Conservation (phyloP, 2,797 vertebrate genomes). For the Cichlasoma orientale region DNA sequence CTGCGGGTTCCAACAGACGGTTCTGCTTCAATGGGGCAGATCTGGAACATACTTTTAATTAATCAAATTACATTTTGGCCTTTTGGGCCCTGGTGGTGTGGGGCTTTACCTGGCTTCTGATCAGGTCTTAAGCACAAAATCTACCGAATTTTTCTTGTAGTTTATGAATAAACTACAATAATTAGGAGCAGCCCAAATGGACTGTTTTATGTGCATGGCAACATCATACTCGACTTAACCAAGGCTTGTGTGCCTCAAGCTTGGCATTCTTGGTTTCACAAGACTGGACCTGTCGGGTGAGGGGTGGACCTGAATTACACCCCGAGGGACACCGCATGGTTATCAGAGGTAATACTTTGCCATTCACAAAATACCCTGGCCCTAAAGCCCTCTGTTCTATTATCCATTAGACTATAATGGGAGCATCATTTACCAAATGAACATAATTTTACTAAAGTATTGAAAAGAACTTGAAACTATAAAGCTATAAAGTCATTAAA, state of each 20-base stretch:
- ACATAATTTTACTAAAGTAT: not conserved
- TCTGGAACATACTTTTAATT: too few relatives aligned
- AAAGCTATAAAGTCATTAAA: not conserved
- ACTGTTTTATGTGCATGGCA: not conserved
- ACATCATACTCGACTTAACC: not conserved
- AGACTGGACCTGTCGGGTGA: not conserved
- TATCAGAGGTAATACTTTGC: not conserved
- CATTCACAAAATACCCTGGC: not conserved
- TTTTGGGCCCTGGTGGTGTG: not conserved
- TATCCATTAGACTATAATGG: not conserved
- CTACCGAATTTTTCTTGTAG: too few relatives aligned
- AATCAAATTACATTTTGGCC: not conserved
- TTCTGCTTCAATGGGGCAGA: not conserved
- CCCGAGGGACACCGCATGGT: not conserved
- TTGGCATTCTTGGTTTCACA: not conserved
- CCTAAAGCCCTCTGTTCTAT: not conserved
- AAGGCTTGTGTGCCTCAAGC: not conserved
- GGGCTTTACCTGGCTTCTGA: too few relatives aligned
- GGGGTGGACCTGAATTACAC: not conserved
- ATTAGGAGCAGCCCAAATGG: too few relatives aligned
- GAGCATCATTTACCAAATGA: slow-evolving; percentile 3
- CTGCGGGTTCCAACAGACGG: too few relatives aligned
- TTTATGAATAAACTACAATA: too few relatives aligned
- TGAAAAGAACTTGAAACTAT: not conserved
- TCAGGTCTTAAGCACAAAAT: too few relatives aligned